phyloP scores from a whole-genome alignment of 2,797 vertebrate species.

The Smutsia temminckii region DNA sequence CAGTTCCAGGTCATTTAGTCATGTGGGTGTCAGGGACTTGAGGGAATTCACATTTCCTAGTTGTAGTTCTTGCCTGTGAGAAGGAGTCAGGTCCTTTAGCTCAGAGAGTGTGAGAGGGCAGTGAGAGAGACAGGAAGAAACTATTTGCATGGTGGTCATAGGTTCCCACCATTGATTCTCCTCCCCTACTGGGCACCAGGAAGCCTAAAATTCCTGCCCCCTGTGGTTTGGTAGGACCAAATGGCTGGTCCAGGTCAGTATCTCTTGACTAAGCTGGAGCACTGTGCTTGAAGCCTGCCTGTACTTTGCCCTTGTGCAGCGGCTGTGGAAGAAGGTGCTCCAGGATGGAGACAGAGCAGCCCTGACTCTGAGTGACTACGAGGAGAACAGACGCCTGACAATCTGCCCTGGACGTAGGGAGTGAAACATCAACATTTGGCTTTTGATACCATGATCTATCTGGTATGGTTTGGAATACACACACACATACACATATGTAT shows the following conservation, averaged over 20 bases:
- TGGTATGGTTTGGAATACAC: not conserved
- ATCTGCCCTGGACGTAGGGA: not conserved
- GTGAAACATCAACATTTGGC: not conserved
- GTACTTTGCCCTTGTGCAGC: not conserved
- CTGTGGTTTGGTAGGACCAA: not conserved
- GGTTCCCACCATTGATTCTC: not conserved
- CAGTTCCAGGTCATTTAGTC: not conserved
- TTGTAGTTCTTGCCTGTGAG: not conserved
- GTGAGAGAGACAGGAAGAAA: too few relatives aligned
- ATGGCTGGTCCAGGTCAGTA: not conserved
- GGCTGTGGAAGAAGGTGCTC: not conserved
- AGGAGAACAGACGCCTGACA: not conserved
- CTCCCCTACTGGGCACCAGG: not conserved
- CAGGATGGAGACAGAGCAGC: not conserved
- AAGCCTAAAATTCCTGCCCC: not conserved
- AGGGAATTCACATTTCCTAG: not conserved
- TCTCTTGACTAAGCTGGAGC: not conserved
- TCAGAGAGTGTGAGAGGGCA: not conserved
- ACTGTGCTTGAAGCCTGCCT: not conserved
- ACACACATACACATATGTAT: too few relatives aligned
- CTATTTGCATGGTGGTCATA: not conserved
- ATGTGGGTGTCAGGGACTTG: not conserved
- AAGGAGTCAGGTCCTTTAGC: not conserved
- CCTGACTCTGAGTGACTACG: not conserved
- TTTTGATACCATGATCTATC: not conserved